Percentiles rank a stretch among this genome's conserved stretches.
phyloP scores from a whole-genome alignment of 2,888 invertebrate species.

The Scaeva pyrastri region DNA sequence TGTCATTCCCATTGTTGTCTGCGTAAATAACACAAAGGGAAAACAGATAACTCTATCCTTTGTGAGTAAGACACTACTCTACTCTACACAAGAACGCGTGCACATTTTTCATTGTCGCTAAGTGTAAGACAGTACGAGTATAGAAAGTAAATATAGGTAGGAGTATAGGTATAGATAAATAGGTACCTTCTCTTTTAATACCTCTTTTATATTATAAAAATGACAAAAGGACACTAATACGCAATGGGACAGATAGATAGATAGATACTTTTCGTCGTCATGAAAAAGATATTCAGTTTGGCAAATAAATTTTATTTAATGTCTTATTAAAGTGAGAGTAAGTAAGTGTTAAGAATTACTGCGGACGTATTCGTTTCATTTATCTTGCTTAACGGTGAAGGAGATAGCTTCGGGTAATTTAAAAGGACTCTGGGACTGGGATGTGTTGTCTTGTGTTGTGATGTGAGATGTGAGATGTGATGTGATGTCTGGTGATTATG shows the following conservation, averaged over 20 bases:
- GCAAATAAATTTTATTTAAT: conserved; percentile 74
- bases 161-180: not conserved
- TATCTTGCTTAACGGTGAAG: conserved; percentile 72
- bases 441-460: too few species aligned
- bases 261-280: conserved; percentile 42
- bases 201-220: conserved; percentile 37
- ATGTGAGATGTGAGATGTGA: conserved; percentile 7
- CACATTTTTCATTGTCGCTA: conserved; percentile 38
- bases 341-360: conserved; percentile 73
- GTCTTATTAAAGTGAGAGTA: conserved; percentile 75
- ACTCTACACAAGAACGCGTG: conserved; percentile 11
- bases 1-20: conserved; percentile 11
- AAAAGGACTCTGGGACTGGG: not conserved
- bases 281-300: conserved; percentile 66
- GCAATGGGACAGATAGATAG: conserved; percentile 42
- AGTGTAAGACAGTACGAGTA: conserved; percentile 19
- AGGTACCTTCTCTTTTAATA: not conserved
- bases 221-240: conserved; percentile 62
- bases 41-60: not conserved
- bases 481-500: conserved; percentile 41
- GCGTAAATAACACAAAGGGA: conserved; percentile 4
- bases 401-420: conserved; percentile 65
- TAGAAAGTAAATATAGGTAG: not conserved
- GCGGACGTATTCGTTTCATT: conserved; percentile 69
- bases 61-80: not conserved